Evolutionary conservation across 1,140 invertebrate genomes (phyloP).

Genomic region (Hetaerina americana): DNA sequence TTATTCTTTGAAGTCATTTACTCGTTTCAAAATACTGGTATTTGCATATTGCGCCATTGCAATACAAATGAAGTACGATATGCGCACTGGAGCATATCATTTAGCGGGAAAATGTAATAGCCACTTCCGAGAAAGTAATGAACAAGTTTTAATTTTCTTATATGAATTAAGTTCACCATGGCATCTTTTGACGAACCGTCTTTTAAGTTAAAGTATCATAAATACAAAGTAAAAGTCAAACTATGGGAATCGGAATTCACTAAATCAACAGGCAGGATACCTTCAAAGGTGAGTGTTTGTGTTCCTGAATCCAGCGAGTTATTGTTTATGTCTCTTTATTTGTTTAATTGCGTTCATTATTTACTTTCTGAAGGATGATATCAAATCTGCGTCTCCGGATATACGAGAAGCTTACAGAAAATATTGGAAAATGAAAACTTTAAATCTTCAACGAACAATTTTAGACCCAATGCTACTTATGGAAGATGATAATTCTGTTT

Average conservation of each 20-base stretch:
- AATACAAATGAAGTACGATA: too few relatives aligned
- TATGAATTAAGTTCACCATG: too few relatives aligned
- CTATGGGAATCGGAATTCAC: slow-evolving; percentile 66
- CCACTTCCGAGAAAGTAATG: too few relatives aligned
- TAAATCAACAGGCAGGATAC: slow-evolving; percentile 46
- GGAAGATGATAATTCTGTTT: background rate
- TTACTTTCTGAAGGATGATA: slow-evolving; percentile 47
- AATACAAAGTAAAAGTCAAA: slow-evolving; percentile 59
- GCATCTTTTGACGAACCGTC: background rate
- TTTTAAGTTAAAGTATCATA: slow-evolving; percentile 29
- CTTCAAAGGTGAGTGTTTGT: slow-evolving; percentile 46
- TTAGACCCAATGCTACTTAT: background rate
- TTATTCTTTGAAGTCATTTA: too few relatives aligned
- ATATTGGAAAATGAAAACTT: slow-evolving; percentile 65
- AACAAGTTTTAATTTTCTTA: too few relatives aligned
- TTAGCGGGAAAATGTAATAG: too few relatives aligned
- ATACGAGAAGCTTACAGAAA: slow-evolving; percentile 65
- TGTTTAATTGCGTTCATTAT: slow-evolving; percentile 10
- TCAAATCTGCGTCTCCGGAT: slow-evolving; percentile 51
- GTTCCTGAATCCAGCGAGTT: background rate
- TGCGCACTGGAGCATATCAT: too few relatives aligned
- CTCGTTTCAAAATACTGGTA: too few relatives aligned
- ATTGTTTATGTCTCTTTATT: background rate
- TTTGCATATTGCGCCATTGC: too few relatives aligned
- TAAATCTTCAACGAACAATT: slow-evolving; percentile 37